Base-by-base conservation (phyloP, 2,113 vertebrate genomes). In the Hassar affinis region DNA sequence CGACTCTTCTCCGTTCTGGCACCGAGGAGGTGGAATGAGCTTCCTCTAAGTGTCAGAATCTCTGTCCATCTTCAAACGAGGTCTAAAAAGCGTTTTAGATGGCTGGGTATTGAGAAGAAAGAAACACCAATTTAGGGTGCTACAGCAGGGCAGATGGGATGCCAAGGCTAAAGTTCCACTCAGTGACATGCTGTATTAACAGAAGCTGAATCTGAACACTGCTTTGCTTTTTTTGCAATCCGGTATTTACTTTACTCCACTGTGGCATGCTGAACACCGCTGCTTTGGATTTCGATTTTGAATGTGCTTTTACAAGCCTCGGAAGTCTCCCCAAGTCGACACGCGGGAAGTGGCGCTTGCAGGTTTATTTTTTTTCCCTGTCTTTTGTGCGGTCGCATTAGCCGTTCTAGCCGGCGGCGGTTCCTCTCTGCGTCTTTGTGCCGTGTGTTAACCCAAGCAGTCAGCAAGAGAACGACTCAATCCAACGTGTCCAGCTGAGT, bases 401-500 rank as follows among this genome's bases (percentile, higher is more conserved):
- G 86, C 88, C 79, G 80, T 49, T 79, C 49, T 49, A 47, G 59
- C 79, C 18, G 22, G 17, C 14, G 79, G 79, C 49, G 81, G 71
- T 51, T 76, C 42, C 56, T 52, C 8, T 56, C 71, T 49, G 71
- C 6, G 81, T 51, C 71, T 71, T 81, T 81, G 80, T 72, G 64
- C 10, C 49, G 11, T 15, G 59, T 64, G 78, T 79, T 79, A 79
- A 51, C 59, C 57, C 57, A 33, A 79, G 56, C 69, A 45, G 69
- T 54, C 69, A 30, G 56, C 27, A n/a, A 81, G 80, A 33, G 18
- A 38, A 54, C 12, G 14, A 45, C 71, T 62, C 22, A 49, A 51
- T 57, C 30, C 47, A 87, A 85, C 80, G 89, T 35, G 91, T 92
- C 92, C 90, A 92, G 93, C 90, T 89, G 92, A 90, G 91, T 88